Evolutionary conservation across 2,888 invertebrate species (phyloP), one percentile per base, ranked within the genome.

Genomic region (Formica aserva): DNA sequence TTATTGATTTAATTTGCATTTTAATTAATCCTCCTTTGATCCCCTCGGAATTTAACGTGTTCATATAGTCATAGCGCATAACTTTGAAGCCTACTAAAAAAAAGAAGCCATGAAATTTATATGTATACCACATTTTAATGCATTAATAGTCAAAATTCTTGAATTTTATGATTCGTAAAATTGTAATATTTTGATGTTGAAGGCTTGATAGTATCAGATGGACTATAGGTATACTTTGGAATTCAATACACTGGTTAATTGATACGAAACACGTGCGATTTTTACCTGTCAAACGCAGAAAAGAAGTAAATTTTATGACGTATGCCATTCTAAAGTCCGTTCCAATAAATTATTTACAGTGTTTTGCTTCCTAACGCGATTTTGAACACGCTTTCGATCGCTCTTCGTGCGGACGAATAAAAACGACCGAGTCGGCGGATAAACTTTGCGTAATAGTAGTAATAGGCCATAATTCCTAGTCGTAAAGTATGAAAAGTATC

Each of bases 401-500:
- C 82, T 26, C 35, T 45, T 45, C 35, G 32, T 3, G 9, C 45
- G 57, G 62, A 45, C 41, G 81, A 72, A 45, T 63, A 76, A 87
- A 89, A 89, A 86, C 82, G 89, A 82, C 75, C 89, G 88, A 78
- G 84, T 82, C 89, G 89, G 66, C 85, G 83, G 88, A 92, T 93
- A 92, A 92, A 92, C 91, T 93, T 92, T 92, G 92, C 91, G 92
- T 91, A 92, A 91, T 92, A 90, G 88, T 89, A 88, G 88, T 89
- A 92, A 93, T 94, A 93, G 92, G 92, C 92, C 93, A 91, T 92
- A 91, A 91, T 88, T 65, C 87, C 89, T 91, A 92, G 80, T 91
- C 88, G 90, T 93, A 93, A 92, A 91, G 91, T 93, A 93, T 92
- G 90, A 90, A 93, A 92, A 92, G 91, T 92, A 91, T 92, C 89